Evolutionary conservation across 1,140 invertebrate genomes (phyloP).

Genomic region (Macrosteles quadrilineatus): DNA sequence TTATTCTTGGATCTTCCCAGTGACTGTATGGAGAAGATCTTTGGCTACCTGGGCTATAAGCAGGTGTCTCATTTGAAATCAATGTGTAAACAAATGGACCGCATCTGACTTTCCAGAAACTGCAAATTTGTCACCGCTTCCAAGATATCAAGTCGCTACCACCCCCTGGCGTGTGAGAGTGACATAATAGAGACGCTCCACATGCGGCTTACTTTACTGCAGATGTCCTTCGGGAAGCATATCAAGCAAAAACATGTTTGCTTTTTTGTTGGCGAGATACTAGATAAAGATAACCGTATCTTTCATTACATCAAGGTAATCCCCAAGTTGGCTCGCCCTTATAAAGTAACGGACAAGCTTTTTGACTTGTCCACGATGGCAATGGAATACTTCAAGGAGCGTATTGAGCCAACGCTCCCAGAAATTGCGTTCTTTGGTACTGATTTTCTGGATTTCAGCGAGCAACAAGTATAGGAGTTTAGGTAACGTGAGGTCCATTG

Average conservation of each 20-base stretch:
- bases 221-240: conserved; percentile 90
- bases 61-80: conserved; percentile 70
- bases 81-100: conserved; percentile 75
- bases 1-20: conserved; percentile 69
- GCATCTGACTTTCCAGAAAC: conserved; percentile 77
- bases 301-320: conserved; percentile 80
- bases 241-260: conserved; percentile 87
- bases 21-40: conserved; percentile 78
- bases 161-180: conserved; percentile 80
- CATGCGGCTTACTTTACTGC: conserved; percentile 80
- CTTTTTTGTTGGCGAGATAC: conserved; percentile 82
- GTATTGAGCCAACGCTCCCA: conserved; percentile 81
- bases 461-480: conserved; percentile 24
- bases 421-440: conserved; percentile 84
- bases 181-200: conserved; percentile 88
- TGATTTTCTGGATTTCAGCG: conserved; percentile 68
- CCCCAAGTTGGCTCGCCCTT: conserved; percentile 75
- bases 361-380: conserved; percentile 91
- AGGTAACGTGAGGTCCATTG: conserved; percentile 49
- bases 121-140: conserved; percentile 74
- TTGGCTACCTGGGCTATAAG: conserved; percentile 72
- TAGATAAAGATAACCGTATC: conserved; percentile 78
- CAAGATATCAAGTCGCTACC: conserved; percentile 82
- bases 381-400: conserved; percentile 91
- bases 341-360: conserved; percentile 88